phyloP scores from a whole-genome alignment of 2,113 vertebrate species.

The Tiliqua scincoides region DNA sequence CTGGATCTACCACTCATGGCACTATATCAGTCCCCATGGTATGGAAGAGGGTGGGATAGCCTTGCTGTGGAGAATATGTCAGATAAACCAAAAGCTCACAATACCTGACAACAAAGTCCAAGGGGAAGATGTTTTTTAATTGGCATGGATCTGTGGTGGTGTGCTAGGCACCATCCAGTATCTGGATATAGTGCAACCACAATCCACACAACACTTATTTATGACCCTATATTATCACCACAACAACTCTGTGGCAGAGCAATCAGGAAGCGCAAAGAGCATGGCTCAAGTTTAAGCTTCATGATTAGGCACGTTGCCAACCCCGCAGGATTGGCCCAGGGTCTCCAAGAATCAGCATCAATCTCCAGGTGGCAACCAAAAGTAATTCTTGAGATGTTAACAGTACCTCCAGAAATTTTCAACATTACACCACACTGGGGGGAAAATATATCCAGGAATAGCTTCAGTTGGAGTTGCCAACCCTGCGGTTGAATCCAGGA shows the following conservation, averaged over 20 bases:
- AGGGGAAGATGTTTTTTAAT: background rate
- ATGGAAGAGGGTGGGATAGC: background rate
- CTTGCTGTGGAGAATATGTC: background rate
- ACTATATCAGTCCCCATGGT: background rate
- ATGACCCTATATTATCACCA: background rate
- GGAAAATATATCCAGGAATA: no score
- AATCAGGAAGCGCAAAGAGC: background rate
- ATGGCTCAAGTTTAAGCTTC: background rate
- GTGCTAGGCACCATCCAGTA: background rate
- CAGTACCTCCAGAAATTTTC: no score
- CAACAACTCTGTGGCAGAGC: background rate
- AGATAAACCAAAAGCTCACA: background rate
- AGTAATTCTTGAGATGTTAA: no score
- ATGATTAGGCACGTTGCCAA: background rate
- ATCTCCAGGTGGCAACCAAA: no score
- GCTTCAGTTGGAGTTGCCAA: no score
- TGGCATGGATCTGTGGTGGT: background rate
- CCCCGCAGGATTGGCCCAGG: no score
- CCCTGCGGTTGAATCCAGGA: background rate
- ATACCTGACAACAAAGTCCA: background rate
- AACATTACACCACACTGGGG: no score
- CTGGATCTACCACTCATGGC: background rate
- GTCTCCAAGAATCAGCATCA: no score
- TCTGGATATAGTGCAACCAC: background rate
- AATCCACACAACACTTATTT: background rate